Evolutionary conservation across 2,888 invertebrate species (phyloP), one percentile per base, ranked within the genome.

Genomic region (Napeogenes sylphis): DNA sequence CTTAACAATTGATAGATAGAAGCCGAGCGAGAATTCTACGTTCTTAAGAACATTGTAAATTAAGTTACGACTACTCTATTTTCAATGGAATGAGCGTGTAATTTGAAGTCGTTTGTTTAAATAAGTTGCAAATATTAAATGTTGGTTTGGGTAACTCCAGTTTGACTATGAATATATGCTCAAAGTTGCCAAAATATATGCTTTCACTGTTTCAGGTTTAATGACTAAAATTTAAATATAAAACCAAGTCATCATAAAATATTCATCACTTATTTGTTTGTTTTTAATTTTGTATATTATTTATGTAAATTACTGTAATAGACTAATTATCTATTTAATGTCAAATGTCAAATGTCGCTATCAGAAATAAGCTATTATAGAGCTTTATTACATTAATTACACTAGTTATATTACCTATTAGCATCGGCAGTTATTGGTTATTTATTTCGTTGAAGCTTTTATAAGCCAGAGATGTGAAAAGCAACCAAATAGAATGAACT

Each of bases 371-470:
- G 21, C 21, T 21, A 21, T 21, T 21, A 21, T 21, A 21, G 21
- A 21, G 21, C 1, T 21, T 21, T 21, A 21, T 21, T 1, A 21
- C 21, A 21, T 21, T 21, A 21, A 21, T 21, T 21, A 21, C 21
- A 10, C n/a, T 12, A 30, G 30, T 3, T 30, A 3, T 21, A 21
- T 21, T 21, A 21, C 21, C 21, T 21, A n/a, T 51, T n/a, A 58
- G 58, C 65, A 63, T 51, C 73, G 71, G 70, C 67, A 71, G 74
- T 79, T 85, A 87, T 88, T 83, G 88, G 85, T 87, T 87, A 85
- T 87, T 88, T 21, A 86, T 88, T 86, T 84, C 80, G 81, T 77
- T 72, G 76, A 79, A 80, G 79, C 83, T 74, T 87, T 87, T 85
- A 85, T 82, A 81, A 77, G 78, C 73, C 71, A 21, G 73, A 65